Evolutionary conservation across 2,888 invertebrate genomes (phyloP), one percentile per base, ranked within the genome.

Genomic region (Plagodis dolabraria): DNA sequence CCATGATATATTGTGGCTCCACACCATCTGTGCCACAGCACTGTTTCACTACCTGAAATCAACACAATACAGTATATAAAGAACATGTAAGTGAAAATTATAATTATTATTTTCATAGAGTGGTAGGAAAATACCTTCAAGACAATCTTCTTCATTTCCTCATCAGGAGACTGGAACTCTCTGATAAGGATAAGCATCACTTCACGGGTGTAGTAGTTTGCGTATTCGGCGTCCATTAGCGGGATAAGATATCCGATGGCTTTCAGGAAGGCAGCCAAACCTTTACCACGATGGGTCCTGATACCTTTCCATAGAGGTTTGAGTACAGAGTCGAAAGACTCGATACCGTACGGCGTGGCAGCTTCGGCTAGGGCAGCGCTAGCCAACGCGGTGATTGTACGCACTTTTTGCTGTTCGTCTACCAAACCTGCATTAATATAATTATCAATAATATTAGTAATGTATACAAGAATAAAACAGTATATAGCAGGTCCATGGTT

Each of bases 61-160:
- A 11, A 47, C 35, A 43, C 22, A 22, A 22, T 22, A 22, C 1
- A 22, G 22, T 22, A 22, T 22, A 42, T 42, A n/a, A 36, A 8
- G 9, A 8, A 36, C 36, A 8, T 36, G 9, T 36, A 36, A 36
- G 0, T 36, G 9, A 36, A 36, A 8, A 7, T 33, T 6, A 40
- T 11, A 33, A 22, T 2, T 22, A 22, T 4, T 22, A 4, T 22
- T 22, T 22, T 22, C 22, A 22, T 2, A 22, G 22, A 22, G 22
- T 22, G 4, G 22, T 22, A 22, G 22, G 22, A 22, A 10, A 50
- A 34, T 67, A 96, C 97, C 94, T 99, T 99, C 67, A 99, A 93
- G 0, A 99, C 99, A 92, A 99, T 99, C 85, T 99, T 99, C 89
- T 99, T 99, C 99, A 99, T 99, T 94, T 99, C 99, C 87, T 99